Evolutionary conservation across 2,797 vertebrate species (phyloP).

Genomic region (Salarias fasciatus): DNA sequence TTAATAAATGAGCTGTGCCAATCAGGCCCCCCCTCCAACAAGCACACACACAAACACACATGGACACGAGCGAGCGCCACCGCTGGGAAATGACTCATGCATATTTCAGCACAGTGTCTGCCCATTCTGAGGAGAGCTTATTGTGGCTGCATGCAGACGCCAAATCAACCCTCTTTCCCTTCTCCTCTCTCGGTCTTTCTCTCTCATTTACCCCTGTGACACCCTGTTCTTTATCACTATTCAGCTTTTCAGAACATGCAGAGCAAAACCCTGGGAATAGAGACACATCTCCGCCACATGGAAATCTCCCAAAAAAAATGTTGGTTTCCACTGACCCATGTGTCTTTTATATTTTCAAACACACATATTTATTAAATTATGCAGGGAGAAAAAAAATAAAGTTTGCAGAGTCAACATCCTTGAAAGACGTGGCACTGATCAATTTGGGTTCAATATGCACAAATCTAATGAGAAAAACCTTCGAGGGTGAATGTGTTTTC

Average conservation of each 20-base stretch:
- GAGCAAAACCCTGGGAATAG: slow-evolving; percentile 10
- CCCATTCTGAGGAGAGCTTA: slow-evolving; percentile 71
- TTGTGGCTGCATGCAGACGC: slow-evolving; percentile 71
- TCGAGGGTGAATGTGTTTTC: slow-evolving; percentile 50
- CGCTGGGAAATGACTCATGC: slow-evolving; percentile 76
- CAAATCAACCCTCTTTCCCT: slow-evolving; percentile 61
- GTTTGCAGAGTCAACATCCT: slow-evolving; percentile 48
- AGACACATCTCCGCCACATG: slow-evolving; percentile 21
- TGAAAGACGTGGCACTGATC: slow-evolving; percentile 48
- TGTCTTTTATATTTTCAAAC: slow-evolving; percentile 17
- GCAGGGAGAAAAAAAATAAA: slow-evolving; percentile 10
- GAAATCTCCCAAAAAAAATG: slow-evolving; percentile 23
- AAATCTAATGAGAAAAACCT: slow-evolving; percentile 55
- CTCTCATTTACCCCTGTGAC: slow-evolving; percentile 42
- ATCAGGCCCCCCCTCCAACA: slow-evolving; percentile 1
- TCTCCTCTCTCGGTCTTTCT: slow-evolving; percentile 30
- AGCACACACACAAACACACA: too few species aligned
- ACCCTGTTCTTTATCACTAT: slow-evolving; percentile 45
- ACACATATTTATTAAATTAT: slow-evolving; percentile 39
- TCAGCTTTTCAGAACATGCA: slow-evolving; percentile 42
- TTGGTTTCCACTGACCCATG: neutral
- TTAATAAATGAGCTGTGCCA: slow-evolving; percentile 73
- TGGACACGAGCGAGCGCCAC: slow-evolving; percentile 22
- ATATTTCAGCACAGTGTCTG: slow-evolving; percentile 79
- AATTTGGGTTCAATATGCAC: slow-evolving; percentile 60